These are phyloP conservation scores for Drosophila pseudotalamancana DNA, from an alignment of 2,888 invertebrate species.

Conservation along the genomic window DNA sequence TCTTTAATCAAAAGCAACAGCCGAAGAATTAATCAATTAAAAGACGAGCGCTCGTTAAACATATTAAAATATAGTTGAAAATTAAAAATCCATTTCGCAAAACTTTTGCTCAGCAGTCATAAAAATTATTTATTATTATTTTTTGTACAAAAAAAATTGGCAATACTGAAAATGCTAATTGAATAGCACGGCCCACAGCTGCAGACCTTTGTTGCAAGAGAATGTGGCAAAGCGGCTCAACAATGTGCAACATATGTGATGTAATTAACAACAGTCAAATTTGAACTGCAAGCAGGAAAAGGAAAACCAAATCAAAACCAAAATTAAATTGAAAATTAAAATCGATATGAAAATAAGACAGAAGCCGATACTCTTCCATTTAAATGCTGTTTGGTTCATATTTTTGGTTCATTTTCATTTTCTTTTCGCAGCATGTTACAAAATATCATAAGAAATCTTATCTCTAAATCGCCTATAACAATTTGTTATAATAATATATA, in stretches of 20 bases:
- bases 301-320: constrained; percentile 59
- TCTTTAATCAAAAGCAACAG: constrained; percentile 70
- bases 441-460: constrained; percentile 28
- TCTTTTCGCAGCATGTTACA: constrained; percentile 34
- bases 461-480: not conserved
- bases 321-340: too few relatives aligned
- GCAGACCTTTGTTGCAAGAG: constrained; percentile 24
- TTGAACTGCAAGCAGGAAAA: constrained; percentile 20
- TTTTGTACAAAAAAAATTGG: constrained; percentile 1
- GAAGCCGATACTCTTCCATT: too few relatives aligned
- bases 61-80: constrained; percentile 77
- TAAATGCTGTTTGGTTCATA: too few relatives aligned
- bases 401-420: not conserved
- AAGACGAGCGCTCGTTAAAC: constrained; percentile 66
- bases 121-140: constrained; percentile 27
- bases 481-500: too few relatives aligned
- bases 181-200: constrained; percentile 30
- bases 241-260: constrained; percentile 59
- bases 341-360: too few relatives aligned
- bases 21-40: constrained; percentile 78
- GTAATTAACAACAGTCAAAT: constrained; percentile 66
- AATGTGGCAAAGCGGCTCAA: constrained; percentile 23
- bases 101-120: constrained; percentile 23
- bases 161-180: constrained; percentile 34
- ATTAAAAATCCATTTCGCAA: constrained; percentile 74